A percentile compares a stretch with the other conserved stretches of the same genome.
These are phyloP conservation scores for Sula dactylatra DNA, from an alignment of 2,113 vertebrate genomes.

Conservation along the genomic window DNA sequence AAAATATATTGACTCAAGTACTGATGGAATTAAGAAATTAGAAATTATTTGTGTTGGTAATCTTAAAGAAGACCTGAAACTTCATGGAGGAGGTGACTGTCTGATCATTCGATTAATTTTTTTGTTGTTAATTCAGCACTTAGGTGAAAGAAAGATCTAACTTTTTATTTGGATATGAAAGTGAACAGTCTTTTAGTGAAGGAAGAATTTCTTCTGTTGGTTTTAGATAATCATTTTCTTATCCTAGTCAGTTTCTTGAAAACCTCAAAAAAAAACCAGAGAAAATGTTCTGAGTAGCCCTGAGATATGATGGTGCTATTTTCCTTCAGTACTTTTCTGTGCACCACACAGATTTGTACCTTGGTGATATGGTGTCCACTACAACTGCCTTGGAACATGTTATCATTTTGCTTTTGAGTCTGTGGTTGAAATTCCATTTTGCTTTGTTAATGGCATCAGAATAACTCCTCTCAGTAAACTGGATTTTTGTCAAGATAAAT, in stretches of 20 bases:
- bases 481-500: background rate
- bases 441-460: background rate
- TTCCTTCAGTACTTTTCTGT: background rate
- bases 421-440: background rate
- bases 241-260: background rate
- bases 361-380: background rate
- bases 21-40: background rate
- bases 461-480: background rate
- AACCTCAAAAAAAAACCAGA: background rate
- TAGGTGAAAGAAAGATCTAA: background rate
- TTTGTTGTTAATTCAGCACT: background rate
- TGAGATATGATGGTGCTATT: background rate
- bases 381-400: background rate
- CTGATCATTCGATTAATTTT: background rate
- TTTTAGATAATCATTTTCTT: background rate
- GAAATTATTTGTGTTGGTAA: background rate
- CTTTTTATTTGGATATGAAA: background rate
- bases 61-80: background rate
- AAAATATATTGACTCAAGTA: background rate
- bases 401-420: background rate
- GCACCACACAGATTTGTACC: background rate
- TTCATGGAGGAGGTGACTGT: background rate
- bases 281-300: background rate
- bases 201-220: background rate
- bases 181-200: background rate